Evolutionary conservation across 2,797 vertebrate genomes (phyloP), one percentile per base, ranked within the genome.

Genomic region (Etheostoma perlongum): DNA sequence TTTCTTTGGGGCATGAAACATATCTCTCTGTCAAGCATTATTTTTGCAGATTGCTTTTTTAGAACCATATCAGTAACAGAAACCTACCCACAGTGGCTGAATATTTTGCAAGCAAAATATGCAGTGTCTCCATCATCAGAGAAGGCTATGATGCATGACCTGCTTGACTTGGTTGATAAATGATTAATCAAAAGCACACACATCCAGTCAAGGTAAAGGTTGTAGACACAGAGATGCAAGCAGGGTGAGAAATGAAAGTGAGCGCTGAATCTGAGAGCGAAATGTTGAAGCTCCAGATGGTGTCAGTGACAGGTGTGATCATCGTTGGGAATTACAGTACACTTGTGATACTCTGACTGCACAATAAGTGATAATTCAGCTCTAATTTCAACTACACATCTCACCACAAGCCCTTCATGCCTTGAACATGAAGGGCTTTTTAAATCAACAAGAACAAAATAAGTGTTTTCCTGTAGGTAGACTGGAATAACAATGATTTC

Each of bases 141-240:
- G 83, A 55, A 61, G n/a, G 84, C 83, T 84, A 65, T 81, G 86
- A 91, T 84, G 87, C 75, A 58, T 86, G 87, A 88, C 89, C 89
- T 76, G 86, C 88, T 87, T 76, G 86, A 88, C 84, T 78, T 14
- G 5, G 51, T 15, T 90, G 83, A 91, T 89, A 83, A 88, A 92
- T 91, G 82, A 93, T 92, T 88, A 78, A 91, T 89, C 84, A 87
- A 85, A 89, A 58, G 84, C 87, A 75, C 78, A 79, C 81, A 82
- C 65, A 69, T 36, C 21, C 53, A 52, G 66, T 74, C n/a, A 25
- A 76, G 87, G 82, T 81, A 25, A 77, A 51, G 52, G 72, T 6
- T 76, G 73, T 71, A 73, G 84, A 84, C 84, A 72, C 66, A 60
- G 60, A 67, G 67, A 77, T 40, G 69, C 57, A 55, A 62, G 65